Evolutionary conservation across 2,888 invertebrate species (phyloP).

Genomic region (Drosophila histrio): DNA sequence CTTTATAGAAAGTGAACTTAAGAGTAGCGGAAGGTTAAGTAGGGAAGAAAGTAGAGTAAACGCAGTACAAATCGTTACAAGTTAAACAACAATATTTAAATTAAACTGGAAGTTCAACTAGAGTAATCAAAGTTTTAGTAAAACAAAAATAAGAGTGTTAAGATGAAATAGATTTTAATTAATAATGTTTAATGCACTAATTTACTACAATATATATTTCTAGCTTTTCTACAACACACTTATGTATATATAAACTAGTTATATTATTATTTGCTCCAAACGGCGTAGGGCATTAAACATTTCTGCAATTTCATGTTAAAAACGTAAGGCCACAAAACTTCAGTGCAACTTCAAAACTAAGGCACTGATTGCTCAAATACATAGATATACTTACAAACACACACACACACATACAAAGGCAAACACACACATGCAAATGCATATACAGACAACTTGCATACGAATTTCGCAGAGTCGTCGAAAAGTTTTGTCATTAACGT

Average conservation of each 20-base stretch:
- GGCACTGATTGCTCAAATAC: conserved; percentile 68
- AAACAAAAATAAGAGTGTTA: neutral
- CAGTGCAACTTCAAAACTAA: conserved; percentile 57
- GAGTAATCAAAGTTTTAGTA: neutral
- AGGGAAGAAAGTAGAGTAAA: neutral
- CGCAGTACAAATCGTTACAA: neutral
- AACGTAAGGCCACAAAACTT: conserved; percentile 68
- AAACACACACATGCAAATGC: conserved; percentile 29
- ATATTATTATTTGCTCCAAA: conserved; percentile 4
- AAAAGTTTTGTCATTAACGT: conserved; percentile 79
- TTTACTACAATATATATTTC: too few species aligned
- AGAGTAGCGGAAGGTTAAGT: neutral
- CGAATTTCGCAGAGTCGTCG: conserved; percentile 68
- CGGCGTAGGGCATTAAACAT: conserved; percentile 31
- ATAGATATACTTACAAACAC: conserved; percentile 35
- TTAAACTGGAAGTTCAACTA: neutral
- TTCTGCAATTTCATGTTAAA: conserved; percentile 41
- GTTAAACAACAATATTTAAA: neutral
- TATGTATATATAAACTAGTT: too few species aligned
- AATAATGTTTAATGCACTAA: too few species aligned
- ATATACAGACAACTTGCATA: conserved; percentile 56
- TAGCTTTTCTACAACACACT: too few species aligned
- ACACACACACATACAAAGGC: conserved; percentile 15
- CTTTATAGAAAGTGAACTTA: neutral
- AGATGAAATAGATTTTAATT: neutral